Evolutionary conservation across 2,888 invertebrate species (phyloP).

Genomic region (Sipha maydis): DNA sequence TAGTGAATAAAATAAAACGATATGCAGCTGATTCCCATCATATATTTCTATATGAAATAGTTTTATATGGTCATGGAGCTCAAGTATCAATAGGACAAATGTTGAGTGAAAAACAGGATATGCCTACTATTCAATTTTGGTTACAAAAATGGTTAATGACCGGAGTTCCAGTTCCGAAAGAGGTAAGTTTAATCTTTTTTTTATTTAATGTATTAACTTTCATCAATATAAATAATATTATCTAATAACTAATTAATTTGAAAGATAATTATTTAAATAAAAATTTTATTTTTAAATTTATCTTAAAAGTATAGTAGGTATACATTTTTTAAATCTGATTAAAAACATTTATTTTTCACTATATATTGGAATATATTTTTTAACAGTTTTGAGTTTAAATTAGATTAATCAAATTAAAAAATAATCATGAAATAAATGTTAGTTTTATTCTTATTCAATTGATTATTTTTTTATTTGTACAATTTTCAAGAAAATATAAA

Average conservation of each 20-base stretch:
- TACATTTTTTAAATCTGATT: background rate
- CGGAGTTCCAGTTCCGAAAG: slow-evolving; percentile 5
- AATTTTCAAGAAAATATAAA: background rate
- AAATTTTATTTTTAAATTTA: background rate
- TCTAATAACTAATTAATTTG: background rate
- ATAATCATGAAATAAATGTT: background rate
- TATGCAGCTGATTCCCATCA: background rate
- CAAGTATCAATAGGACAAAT: slow-evolving; percentile 12
- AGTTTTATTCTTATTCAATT: background rate
- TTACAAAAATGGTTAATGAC: slow-evolving; percentile 15
- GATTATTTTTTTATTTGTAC: background rate
- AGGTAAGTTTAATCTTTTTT: background rate
- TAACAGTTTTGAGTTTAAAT: background rate
- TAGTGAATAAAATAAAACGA: background rate
- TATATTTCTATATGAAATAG: slow-evolving; percentile 17
- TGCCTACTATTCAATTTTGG: background rate
- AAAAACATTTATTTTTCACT: background rate
- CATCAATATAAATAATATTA: slow-evolving; percentile 1
- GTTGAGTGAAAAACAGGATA: slow-evolving; percentile 1
- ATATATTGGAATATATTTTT: background rate
- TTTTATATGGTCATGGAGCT: background rate
- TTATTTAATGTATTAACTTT: no score
- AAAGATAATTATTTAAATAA: background rate
- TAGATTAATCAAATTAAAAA: slow-evolving; percentile 4
- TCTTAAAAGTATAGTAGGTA: background rate